Percentiles rank a stretch among this genome's conserved stretches.
phyloP scores from a whole-genome alignment of 1,140 invertebrate genomes.

The Lepidurus apus region DNA sequence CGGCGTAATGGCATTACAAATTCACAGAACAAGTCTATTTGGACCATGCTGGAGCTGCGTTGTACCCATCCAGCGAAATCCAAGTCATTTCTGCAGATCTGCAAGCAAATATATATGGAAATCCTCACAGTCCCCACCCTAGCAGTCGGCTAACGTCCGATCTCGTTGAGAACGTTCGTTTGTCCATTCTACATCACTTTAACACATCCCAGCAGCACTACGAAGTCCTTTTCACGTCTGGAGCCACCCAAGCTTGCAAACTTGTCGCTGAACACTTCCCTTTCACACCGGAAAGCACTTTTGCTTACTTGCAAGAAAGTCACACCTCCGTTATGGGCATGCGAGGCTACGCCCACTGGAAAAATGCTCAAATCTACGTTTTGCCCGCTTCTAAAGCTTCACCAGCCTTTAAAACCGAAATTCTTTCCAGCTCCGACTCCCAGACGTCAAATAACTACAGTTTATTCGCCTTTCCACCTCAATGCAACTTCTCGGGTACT shows the following conservation, averaged over 20 bases:
- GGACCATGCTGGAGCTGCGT: constrained; percentile 81
- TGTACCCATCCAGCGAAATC: constrained; percentile 73
- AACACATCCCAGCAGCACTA: constrained; percentile 75
- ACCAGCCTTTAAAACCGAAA: constrained; percentile 41
- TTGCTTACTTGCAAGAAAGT: constrained; percentile 81
- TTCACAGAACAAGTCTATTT: constrained; percentile 67
- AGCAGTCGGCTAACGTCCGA: constrained; percentile 70
- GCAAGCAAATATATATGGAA: constrained; percentile 66
- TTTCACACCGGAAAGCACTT: constrained; percentile 53
- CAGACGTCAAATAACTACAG: constrained; percentile 45
- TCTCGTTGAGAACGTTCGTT: constrained; percentile 65
- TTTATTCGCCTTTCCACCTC: constrained; percentile 80
- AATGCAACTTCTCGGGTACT: constrained; percentile 89
- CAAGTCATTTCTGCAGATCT: constrained; percentile 60
- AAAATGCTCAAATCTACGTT: constrained; percentile 39
- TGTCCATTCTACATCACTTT: constrained; percentile 75
- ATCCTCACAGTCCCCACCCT: constrained; percentile 71
- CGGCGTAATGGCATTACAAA: constrained; percentile 26
- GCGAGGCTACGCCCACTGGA: constrained; percentile 54
- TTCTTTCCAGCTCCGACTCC: background rate
- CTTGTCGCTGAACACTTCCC: constrained; percentile 74
- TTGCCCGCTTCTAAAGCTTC: constrained; percentile 37
- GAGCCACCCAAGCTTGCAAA: constrained; percentile 78
- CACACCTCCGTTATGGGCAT: constrained; percentile 93
- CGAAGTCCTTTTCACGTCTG: constrained; percentile 82